These are phyloP conservation scores for Oxycera nigricornis DNA, from an alignment of 2,888 invertebrate genomes.

Conservation along the genomic window DNA sequence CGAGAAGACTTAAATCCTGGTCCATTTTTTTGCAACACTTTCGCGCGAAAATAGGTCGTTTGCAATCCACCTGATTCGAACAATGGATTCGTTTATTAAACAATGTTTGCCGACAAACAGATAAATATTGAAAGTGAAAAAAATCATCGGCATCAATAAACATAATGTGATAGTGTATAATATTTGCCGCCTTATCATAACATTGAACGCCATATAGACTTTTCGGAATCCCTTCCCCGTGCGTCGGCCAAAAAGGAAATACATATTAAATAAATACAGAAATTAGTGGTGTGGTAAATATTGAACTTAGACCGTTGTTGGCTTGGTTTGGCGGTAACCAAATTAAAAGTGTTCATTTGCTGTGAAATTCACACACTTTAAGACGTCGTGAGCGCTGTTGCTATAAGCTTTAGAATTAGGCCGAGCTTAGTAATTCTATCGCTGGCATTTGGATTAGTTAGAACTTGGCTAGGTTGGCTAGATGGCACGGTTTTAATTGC, in stretches of 20 bases:
- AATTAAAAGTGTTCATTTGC: conserved; percentile 14
- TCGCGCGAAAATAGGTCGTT: neutral
- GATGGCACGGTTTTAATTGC: neutral
- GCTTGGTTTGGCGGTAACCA: neutral
- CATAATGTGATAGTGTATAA: neutral
- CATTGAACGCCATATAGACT: neutral
- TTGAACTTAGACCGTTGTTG: conserved; percentile 13
- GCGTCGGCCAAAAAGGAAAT: neutral
- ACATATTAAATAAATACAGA: conserved; percentile 2
- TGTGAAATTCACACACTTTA: conserved; percentile 26
- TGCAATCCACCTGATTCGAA: neutral
- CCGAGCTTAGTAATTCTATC: neutral
- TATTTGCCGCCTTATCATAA: conserved; percentile 1
- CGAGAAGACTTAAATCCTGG: neutral
- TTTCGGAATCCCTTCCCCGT: neutral
- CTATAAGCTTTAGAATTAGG: neutral
- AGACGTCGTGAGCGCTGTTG: neutral
- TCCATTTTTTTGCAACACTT: neutral
- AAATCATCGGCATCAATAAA: conserved; percentile 6
- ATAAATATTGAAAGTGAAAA: neutral
- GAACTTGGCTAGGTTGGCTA: neutral
- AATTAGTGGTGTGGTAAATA: conserved; percentile 23
- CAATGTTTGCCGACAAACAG: neutral
- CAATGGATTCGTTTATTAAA: neutral
- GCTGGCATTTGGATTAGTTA: conserved; percentile 12